Evolutionary conservation across 2,113 vertebrate species (phyloP).

Genomic region (Cyprinus carpio): DNA sequence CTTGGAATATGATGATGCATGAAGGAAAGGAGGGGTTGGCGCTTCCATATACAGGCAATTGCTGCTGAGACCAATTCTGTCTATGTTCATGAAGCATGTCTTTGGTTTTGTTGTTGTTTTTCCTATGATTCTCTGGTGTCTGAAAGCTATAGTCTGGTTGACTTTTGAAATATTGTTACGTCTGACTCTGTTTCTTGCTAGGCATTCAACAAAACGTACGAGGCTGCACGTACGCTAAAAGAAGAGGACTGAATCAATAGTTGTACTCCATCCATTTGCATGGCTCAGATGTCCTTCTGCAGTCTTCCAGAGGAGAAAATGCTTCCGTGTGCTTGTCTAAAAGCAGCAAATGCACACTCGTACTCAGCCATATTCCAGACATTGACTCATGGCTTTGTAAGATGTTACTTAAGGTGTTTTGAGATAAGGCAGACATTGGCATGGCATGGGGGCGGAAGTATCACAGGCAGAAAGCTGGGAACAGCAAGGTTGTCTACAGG

Average conservation of each 20-base stretch:
- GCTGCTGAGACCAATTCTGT: not conserved
- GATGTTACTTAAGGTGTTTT: conserved; percentile 22
- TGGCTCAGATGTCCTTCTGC: conserved; percentile 65
- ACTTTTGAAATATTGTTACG: conserved; percentile 71
- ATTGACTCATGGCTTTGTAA: conserved; percentile 8
- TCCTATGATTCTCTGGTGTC: not conserved
- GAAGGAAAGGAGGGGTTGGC: not conserved
- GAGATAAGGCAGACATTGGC: conserved; percentile 35
- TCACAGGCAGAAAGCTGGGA: not conserved
- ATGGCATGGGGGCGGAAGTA: not conserved
- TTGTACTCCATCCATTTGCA: conserved; percentile 63
- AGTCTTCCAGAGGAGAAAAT: conserved; percentile 55
- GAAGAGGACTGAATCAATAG: conserved; percentile 62
- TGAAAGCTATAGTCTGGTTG: conserved; percentile 56
- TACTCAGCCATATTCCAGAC: conserved; percentile 28
- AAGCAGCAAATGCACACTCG: conserved; percentile 40
- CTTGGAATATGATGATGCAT: not conserved
- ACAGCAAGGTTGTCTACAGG: not conserved
- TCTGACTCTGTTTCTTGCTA: conserved; percentile 43
- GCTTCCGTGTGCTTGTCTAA: conserved; percentile 49
- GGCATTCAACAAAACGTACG: conserved; percentile 26
- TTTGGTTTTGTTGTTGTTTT: not conserved
- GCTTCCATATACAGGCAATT: not conserved
- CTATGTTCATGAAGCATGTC: not conserved
- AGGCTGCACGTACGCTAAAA: conserved; percentile 36